phyloP scores from a whole-genome alignment of 2,113 vertebrate genomes.

The Scopus umbretta region DNA sequence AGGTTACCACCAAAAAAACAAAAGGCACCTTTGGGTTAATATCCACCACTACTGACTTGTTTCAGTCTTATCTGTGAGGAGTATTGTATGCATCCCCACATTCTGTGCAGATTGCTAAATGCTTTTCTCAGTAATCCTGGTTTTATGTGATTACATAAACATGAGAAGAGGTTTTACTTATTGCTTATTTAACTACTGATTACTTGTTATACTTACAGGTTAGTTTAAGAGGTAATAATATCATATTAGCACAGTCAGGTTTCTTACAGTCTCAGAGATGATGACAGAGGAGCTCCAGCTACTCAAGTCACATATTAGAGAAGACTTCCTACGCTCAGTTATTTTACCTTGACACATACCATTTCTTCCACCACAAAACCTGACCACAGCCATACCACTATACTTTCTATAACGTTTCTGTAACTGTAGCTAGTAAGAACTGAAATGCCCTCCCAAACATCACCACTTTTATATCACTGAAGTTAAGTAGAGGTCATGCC shows the following conservation, averaged over 20 bases:
- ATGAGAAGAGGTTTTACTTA: neutral
- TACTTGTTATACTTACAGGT: neutral
- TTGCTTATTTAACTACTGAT: neutral
- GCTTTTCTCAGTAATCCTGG: neutral
- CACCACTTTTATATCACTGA: neutral
- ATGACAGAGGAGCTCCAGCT: neutral
- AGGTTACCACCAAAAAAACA: neutral
- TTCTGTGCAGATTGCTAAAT: neutral
- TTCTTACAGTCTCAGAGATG: neutral
- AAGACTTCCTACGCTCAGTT: neutral
- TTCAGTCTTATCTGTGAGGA: neutral
- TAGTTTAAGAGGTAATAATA: neutral
- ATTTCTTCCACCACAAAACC: neutral
- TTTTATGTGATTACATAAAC: neutral
- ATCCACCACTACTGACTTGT: neutral
- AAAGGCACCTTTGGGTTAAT: neutral
- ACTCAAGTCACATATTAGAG: neutral
- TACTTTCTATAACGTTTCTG: neutral
- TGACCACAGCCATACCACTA: neutral
- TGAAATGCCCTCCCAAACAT: neutral
- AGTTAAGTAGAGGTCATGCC: neutral
- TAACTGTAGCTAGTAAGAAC: neutral
- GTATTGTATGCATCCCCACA: neutral
- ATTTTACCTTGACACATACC: neutral
- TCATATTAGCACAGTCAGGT: neutral